Evolutionary conservation across 2,888 invertebrate species (phyloP).

Genomic region (Gymnocheta viridis): DNA sequence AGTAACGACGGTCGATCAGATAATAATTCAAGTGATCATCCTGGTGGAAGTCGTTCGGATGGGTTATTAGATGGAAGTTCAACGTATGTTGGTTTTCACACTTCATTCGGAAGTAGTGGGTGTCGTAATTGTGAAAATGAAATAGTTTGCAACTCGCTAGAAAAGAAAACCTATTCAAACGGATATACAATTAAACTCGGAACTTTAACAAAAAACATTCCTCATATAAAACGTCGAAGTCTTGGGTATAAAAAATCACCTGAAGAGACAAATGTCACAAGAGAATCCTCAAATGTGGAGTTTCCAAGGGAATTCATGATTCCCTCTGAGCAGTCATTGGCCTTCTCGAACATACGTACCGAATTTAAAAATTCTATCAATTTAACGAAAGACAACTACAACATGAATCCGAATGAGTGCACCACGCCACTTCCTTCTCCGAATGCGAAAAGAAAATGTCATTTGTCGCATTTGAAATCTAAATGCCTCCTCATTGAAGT

Average conservation of each 20-base stretch:
- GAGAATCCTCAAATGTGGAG: background rate
- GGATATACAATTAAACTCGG: background rate
- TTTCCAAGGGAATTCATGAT: background rate
- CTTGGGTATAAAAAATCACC: slow-evolving; percentile 28
- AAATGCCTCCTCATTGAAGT: slow-evolving; percentile 48
- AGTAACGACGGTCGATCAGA: slow-evolving; percentile 54
- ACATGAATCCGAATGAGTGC: background rate
- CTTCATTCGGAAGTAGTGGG: slow-evolving; percentile 74
- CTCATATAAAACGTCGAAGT: slow-evolving; percentile 40
- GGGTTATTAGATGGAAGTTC: slow-evolving; percentile 56
- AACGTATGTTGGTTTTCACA: slow-evolving; percentile 52
- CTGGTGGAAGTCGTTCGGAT: slow-evolving; percentile 35
- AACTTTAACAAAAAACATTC: background rate
- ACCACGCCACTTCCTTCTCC: background rate
- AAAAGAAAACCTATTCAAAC: background rate
- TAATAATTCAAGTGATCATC: slow-evolving; percentile 27
- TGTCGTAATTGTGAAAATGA: slow-evolving; percentile 76
- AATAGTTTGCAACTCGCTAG: slow-evolving; percentile 9
- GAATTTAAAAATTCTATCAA: background rate
- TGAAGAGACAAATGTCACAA: background rate
- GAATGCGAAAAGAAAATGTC: slow-evolving; percentile 36
- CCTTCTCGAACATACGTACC: background rate
- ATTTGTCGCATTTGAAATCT: slow-evolving; percentile 13
- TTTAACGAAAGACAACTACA: background rate
- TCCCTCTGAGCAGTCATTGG: background rate